These are phyloP conservation scores for Castor canadensis DNA, from an alignment of 2,113 vertebrate genomes.

Conservation along the genomic window DNA sequence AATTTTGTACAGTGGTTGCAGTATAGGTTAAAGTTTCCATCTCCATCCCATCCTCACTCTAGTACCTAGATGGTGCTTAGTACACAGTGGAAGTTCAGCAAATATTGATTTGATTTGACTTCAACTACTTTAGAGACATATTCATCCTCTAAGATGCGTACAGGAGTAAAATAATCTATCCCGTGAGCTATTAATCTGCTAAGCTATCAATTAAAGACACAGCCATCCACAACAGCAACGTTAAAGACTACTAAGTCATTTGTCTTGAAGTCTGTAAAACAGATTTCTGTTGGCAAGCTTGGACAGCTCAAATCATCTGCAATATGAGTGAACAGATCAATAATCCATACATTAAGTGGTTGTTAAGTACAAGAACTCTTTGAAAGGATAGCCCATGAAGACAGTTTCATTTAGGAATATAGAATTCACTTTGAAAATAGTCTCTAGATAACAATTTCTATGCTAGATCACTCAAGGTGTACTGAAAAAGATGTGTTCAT, in stretches of 20 bases:
- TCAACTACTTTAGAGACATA: slow-evolving; percentile 27
- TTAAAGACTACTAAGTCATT: slow-evolving; percentile 64
- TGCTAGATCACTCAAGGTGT: slow-evolving; percentile 16
- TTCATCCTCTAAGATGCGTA: slow-evolving; percentile 37
- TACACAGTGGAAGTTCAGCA: background rate
- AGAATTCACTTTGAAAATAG: slow-evolving; percentile 66
- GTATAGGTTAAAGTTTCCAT: background rate
- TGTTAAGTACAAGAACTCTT: slow-evolving; percentile 64
- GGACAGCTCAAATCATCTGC: slow-evolving; percentile 51
- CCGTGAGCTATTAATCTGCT: slow-evolving; percentile 56
- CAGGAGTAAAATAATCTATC: slow-evolving; percentile 53
- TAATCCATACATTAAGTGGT: slow-evolving; percentile 72
- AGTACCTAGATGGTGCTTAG: background rate
- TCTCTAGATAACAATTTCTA: slow-evolving; percentile 60
- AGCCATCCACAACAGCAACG: slow-evolving; percentile 50
- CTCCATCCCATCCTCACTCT: background rate
- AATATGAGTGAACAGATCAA: slow-evolving; percentile 61
- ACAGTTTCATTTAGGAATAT: slow-evolving; percentile 59
- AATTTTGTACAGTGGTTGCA: background rate
- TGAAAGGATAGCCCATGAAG: slow-evolving; percentile 67
- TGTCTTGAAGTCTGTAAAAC: slow-evolving; percentile 61
- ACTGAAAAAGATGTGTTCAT: background rate
- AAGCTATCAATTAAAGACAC: slow-evolving; percentile 66
- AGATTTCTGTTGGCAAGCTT: slow-evolving; percentile 66
- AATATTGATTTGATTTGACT: slow-evolving; percentile 44